Percentiles rank a stretch among this genome's conserved stretches.
phyloP scores from a whole-genome alignment of 2,113 vertebrate species.

The Bungarus multicinctus region DNA sequence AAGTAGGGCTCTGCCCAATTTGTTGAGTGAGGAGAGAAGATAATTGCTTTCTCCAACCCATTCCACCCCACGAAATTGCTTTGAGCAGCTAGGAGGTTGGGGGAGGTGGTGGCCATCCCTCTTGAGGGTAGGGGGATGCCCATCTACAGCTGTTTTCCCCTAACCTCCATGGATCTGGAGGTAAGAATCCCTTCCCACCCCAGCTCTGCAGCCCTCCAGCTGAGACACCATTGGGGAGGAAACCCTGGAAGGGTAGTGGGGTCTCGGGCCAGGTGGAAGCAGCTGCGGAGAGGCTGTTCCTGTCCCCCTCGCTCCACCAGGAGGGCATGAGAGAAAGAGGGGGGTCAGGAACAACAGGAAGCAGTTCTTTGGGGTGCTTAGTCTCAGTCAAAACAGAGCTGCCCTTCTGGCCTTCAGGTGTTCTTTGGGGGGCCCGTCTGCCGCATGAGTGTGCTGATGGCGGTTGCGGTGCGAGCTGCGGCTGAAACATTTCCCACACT shows the following conservation, averaged over 20 bases:
- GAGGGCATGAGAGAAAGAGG: not conserved
- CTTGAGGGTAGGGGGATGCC: not conserved
- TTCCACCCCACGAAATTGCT: not conserved
- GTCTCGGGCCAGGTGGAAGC: not conserved
- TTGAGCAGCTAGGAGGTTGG: conserved; percentile 3
- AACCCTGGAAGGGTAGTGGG: not conserved
- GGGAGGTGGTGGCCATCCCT: conserved; percentile 10
- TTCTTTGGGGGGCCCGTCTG: not conserved
- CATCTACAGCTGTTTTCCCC: conserved; percentile 19
- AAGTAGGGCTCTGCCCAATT: not conserved
- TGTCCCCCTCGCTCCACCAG: conserved; percentile 19
- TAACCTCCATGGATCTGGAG: conserved; percentile 23
- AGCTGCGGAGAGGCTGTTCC: not conserved
- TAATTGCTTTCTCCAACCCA: not conserved
- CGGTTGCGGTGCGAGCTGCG: conserved; percentile 69
- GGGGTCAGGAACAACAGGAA: not conserved
- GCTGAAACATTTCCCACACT: conserved; percentile 67
- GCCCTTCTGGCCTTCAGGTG: not conserved
- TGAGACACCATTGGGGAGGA: not conserved
- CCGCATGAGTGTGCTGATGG: conserved; percentile 62
- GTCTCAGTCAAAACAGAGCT: not conserved
- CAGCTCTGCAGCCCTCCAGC: conserved; percentile 2
- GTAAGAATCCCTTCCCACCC: conserved; percentile 20
- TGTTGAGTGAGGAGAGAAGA: not conserved
- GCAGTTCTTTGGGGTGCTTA: not conserved